Evolutionary conservation across 2,797 vertebrate genomes (phyloP).

Genomic region (Clarias fuscus): DNA sequence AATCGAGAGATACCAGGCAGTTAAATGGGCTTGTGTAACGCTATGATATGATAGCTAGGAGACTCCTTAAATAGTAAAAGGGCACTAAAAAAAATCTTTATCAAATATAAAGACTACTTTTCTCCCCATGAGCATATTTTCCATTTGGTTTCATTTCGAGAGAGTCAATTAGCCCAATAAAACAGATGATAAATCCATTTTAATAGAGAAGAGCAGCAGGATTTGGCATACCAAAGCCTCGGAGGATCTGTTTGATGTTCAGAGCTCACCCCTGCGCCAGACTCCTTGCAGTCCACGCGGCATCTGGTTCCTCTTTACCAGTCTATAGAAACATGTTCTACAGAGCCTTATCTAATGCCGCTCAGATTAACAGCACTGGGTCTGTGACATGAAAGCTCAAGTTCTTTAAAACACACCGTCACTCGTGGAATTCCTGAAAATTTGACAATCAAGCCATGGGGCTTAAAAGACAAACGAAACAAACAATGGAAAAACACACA

Average conservation of each 20-base stretch:
- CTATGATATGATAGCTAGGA: conserved; percentile 22
- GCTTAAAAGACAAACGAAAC: conserved; percentile 5
- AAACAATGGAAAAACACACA: not conserved
- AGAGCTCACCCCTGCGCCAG: conserved; percentile 38
- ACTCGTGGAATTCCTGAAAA: not conserved
- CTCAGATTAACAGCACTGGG: conserved; percentile 49
- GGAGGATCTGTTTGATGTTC: conserved; percentile 51
- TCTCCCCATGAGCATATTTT: conserved; percentile 29
- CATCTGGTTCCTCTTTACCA: conserved; percentile 58
- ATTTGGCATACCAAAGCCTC: conserved; percentile 46
- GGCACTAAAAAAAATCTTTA: conserved; percentile 15
- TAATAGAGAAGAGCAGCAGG: conserved; percentile 46
- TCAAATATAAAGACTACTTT: conserved; percentile 11
- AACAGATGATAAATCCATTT: conserved; percentile 54
- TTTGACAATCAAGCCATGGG: conserved; percentile 38
- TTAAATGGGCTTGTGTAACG: conserved; percentile 29
- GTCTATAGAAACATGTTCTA: conserved; percentile 57
- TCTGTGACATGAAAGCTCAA: conserved; percentile 53
- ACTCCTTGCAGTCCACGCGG: conserved; percentile 48
- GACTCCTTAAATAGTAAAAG: conserved; percentile 17
- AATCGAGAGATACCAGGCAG: conserved; percentile 32
- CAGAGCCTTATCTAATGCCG: conserved; percentile 54
- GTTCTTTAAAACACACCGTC: conserved; percentile 27
- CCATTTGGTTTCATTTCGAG: conserved; percentile 44
- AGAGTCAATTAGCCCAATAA: conserved; percentile 52